Base-by-base conservation (phyloP, 1,140 invertebrate genomes). In the Penaeus chinensis region DNA sequence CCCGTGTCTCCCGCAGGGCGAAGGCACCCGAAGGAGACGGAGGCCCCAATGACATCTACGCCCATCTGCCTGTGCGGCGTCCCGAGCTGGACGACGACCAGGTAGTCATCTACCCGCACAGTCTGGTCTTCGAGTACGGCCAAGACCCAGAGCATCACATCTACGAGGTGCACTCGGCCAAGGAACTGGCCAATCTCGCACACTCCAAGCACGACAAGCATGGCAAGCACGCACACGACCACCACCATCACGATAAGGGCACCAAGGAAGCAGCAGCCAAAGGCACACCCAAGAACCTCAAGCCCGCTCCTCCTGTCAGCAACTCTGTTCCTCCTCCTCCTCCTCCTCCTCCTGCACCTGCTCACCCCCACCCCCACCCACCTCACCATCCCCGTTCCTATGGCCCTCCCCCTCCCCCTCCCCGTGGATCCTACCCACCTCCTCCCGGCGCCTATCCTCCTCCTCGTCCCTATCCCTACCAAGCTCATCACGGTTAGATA, bases 91-190 rank as follows among this genome's bases (percentile, higher is more conserved):
- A 66, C 24, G 82, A 83, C 61, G 82, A 89, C 65, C 82, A 89
- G 47, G 87, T 89, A 60, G 74, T 80, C 27, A 84, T 84, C 82
- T 84, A 84, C 80, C 87, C 87, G 27, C 82, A 84, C 77, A 82
- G 66, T 32, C 66, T 80, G 37, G 87, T 82, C 82, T 89, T 89
- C 82, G 87, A 89, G 87, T 85, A 79, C 66, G 87, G 87, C 18
- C 87, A 89, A 42, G 87, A 89, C 79, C 87, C 87, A 27, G 87
- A 89, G 32, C 61, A 89, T 20, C 65, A 63, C 71, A 80, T 89
- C 18, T 89, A 89, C 60, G 71, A 89, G 71, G 76, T 89, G 71
- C 83, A 89, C 82, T 83, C 82, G 61, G 76, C 82, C 22, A 66
- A 89, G 66, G 82, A 89, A 32, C 80, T 89, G 22, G 82, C 65